phyloP scores from a whole-genome alignment of 1,140 invertebrate species.

The Protaetia brevitarsis region DNA sequence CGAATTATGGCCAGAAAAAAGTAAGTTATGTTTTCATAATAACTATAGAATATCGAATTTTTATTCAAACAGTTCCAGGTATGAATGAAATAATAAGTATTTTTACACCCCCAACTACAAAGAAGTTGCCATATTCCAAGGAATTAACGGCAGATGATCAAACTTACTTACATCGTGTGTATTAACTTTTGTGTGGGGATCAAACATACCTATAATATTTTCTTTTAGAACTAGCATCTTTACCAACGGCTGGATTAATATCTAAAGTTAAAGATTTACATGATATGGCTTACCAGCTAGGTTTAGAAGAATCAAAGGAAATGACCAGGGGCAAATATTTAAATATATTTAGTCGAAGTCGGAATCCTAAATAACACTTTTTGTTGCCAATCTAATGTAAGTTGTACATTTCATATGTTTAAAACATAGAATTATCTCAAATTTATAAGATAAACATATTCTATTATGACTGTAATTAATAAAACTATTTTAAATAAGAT shows the following conservation, averaged over 20 bases:
- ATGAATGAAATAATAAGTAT: slow-evolving; percentile 67
- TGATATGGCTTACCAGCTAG: slow-evolving; percentile 89
- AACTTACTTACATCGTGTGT: slow-evolving; percentile 70
- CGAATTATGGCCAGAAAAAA: slow-evolving; percentile 91
- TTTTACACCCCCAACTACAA: slow-evolving; percentile 50
- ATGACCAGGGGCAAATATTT: slow-evolving; percentile 94
- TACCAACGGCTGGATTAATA: slow-evolving; percentile 77
- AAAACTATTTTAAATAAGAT: too few species aligned
- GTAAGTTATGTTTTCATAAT: slow-evolving; percentile 55
- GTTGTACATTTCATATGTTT: not conserved
- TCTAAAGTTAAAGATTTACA: slow-evolving; percentile 90
- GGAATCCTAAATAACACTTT: not conserved
- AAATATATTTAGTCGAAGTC: slow-evolving; percentile 67
- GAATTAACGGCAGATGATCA: slow-evolving; percentile 64
- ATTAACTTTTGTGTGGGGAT: not conserved
- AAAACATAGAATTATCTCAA: too few species aligned
- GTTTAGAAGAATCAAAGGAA: slow-evolving; percentile 91
- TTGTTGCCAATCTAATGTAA: not conserved
- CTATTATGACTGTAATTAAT: too few species aligned
- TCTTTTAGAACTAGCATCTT: slow-evolving; percentile 71
- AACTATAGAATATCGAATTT: slow-evolving; percentile 22
- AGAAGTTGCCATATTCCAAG: slow-evolving; percentile 55
- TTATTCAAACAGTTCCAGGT: slow-evolving; percentile 59
- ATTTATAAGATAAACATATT: too few species aligned
- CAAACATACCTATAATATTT: not conserved